Base-by-base conservation (phyloP, 2,113 vertebrate genomes). In the Tragelaphus buxtoni region DNA sequence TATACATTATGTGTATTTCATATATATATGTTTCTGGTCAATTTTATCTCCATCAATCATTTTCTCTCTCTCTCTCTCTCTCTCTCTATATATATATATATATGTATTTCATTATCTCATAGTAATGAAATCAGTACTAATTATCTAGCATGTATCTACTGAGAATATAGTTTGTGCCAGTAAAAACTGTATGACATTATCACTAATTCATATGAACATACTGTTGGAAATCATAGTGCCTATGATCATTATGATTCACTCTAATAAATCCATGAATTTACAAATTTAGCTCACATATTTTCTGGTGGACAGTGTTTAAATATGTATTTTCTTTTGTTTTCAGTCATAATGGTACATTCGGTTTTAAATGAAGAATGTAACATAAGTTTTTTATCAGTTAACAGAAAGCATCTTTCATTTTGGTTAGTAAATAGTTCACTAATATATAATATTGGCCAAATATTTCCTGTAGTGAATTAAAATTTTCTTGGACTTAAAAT, bases 141-240 rank as follows among this genome's bases (percentile, higher is more conserved):
- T 90, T 98, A 80, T 11, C 14, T 39, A 69, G 9, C 30, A 42
- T 88, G 3, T 88, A 30, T 81, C 35, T 95, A 28, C 35, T 80
- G 90, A 90, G 26, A n/a, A 61, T 42, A 47, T 49, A 93, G 39
- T 47, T 89, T 87, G 22, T n/a, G 9, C 83, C 51, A 90, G 84
- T 4, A 77, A 92, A 93, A 88, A 53, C 20, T 82, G 32, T 56
- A 28, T 58, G 53, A 53, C 16, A 61, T 82, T 16, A 95, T 94
- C 53, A 74, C 28, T 72, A 95, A 90, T 96, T 92, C 24, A 90
- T 94, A 18, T 45, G 18, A 93, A 8, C 28, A 88, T 84, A 88
- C 55, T 74, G 1, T 80, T 95, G n/a, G 51, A 77, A 96, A 95
- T 81, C 79, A 55, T 81, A 55, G 53, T 55, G 32, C 20, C 55